Percentiles rank a stretch among this genome's conserved stretches.
These are phyloP conservation scores for Diploptera punctata DNA, from an alignment of 2,888 invertebrate species.

Conservation along the genomic window DNA sequence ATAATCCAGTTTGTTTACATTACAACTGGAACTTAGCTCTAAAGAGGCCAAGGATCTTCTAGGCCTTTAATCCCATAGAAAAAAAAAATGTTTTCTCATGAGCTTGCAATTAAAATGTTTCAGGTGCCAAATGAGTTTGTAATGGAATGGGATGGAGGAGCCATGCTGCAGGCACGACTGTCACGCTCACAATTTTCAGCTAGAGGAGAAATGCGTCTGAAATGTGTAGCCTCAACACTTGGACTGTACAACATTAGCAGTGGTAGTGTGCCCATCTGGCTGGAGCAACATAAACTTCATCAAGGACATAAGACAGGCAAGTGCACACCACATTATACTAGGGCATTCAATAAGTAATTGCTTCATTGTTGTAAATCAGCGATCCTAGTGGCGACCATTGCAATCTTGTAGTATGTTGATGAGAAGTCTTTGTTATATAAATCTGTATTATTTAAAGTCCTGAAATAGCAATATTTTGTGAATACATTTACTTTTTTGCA, in stretches of 20 bases:
- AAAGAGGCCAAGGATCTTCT: too few relatives aligned
- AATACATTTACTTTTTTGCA: not conserved
- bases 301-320: not conserved
- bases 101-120: too few relatives aligned
- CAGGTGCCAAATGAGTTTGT: constrained; percentile 30
- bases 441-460: too few relatives aligned
- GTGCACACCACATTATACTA: not conserved
- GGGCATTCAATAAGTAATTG: not conserved
- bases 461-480: too few relatives aligned
- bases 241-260: constrained; percentile 35
- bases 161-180: constrained; percentile 21
- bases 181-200: constrained; percentile 28
- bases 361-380: not conserved
- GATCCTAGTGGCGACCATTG: too few relatives aligned
- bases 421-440: too few relatives aligned
- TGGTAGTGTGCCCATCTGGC: constrained; percentile 32
- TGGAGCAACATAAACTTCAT: not conserved
- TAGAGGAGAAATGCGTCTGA: constrained; percentile 33
- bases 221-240: constrained; percentile 32
- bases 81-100: too few relatives aligned
- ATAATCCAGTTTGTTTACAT: too few relatives aligned
- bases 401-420: too few relatives aligned
- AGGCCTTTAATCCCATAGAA: too few relatives aligned
- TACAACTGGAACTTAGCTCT: too few relatives aligned
- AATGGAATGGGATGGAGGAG: constrained; percentile 24